A percentile compares a stretch with the other conserved stretches of the same genome.
Conservation (phyloP, 2,888 invertebrate species). For the Sinelater perroti region DNA sequence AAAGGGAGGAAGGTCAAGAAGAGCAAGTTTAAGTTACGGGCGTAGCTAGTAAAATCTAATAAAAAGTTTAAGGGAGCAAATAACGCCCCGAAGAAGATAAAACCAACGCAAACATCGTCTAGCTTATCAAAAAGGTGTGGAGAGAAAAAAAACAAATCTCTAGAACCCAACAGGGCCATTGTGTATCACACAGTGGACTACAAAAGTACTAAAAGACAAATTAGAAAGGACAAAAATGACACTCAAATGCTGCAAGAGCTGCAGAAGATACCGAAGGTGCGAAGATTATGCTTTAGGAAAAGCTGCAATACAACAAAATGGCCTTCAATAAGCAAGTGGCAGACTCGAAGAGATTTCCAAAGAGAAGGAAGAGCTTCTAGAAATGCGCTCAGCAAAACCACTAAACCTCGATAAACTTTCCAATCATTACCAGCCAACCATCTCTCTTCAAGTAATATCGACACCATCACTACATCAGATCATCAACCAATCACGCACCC, state of each 20-base stretch:
- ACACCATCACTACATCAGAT: slow-evolving; percentile 45
- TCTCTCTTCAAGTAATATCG: too few relatives aligned
- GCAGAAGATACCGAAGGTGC: slow-evolving; percentile 50
- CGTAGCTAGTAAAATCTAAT: slow-evolving; percentile 14
- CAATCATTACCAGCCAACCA: slow-evolving; percentile 49
- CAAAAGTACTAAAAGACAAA: slow-evolving; percentile 25
- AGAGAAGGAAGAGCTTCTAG: slow-evolving; percentile 5
- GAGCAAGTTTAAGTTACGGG: slow-evolving; percentile 13
- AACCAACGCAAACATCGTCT: slow-evolving; percentile 43
- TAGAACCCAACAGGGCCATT: slow-evolving; percentile 40
- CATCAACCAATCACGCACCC: too few relatives aligned
- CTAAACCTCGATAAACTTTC: slow-evolving; percentile 34
- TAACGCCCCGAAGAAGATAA: slow-evolving; percentile 20
- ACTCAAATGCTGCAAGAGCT: slow-evolving; percentile 50
- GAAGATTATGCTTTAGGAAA: slow-evolving; percentile 40
- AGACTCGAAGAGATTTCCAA: background rate
- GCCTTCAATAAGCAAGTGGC: background rate
- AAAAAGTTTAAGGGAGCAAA: slow-evolving; percentile 23
- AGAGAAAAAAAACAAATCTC: slow-evolving; percentile 42
- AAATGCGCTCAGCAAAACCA: slow-evolving; percentile 5
- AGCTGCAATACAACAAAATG: slow-evolving; percentile 15
- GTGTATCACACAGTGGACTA: slow-evolving; percentile 46
- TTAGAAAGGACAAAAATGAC: slow-evolving; percentile 39
- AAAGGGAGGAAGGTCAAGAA: slow-evolving; percentile 17
- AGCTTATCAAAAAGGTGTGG: slow-evolving; percentile 50